Percentiles rank a stretch among this genome's conserved stretches.
These are phyloP conservation scores for Hyposoter didymator DNA, from an alignment of 2,888 invertebrate genomes.

Conservation along the genomic window DNA sequence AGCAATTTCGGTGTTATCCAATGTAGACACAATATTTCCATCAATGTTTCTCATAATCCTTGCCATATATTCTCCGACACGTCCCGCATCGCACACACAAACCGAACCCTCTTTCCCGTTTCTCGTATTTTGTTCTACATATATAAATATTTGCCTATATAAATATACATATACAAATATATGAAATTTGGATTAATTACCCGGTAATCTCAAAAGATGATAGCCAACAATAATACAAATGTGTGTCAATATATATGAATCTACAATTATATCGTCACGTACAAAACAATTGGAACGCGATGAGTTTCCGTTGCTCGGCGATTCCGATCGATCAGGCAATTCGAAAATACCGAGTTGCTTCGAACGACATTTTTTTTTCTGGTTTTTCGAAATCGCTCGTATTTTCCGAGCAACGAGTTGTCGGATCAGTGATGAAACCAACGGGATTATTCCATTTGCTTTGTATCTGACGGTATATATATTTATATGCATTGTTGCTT, in stretches of 20 bases:
- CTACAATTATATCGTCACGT: neutral
- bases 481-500: conserved; percentile 47
- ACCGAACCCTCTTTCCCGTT: conserved; percentile 29
- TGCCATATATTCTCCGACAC: conserved; percentile 40
- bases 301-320: neutral
- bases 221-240: conserved; percentile 39
- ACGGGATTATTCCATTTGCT: neutral
- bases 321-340: neutral
- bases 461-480: neutral
- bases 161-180: conserved; percentile 15
- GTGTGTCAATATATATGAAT: conserved; percentile 17
- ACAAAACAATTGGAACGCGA: neutral
- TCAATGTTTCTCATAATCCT: conserved; percentile 40
- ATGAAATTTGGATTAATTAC: conserved; percentile 40
- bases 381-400: neutral
- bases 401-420: neutral
- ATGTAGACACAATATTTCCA: conserved; percentile 31
- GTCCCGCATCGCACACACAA: conserved; percentile 32
- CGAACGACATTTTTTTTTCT: neutral
- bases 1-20: conserved; percentile 34
- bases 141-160: conserved; percentile 21
- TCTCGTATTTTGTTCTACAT: conserved; percentile 50
- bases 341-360: neutral
- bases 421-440: neutral
- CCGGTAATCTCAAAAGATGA: conserved; percentile 35